phyloP scores from a whole-genome alignment of 2,888 invertebrate genomes.

The Dorcus parallelipipedus region DNA sequence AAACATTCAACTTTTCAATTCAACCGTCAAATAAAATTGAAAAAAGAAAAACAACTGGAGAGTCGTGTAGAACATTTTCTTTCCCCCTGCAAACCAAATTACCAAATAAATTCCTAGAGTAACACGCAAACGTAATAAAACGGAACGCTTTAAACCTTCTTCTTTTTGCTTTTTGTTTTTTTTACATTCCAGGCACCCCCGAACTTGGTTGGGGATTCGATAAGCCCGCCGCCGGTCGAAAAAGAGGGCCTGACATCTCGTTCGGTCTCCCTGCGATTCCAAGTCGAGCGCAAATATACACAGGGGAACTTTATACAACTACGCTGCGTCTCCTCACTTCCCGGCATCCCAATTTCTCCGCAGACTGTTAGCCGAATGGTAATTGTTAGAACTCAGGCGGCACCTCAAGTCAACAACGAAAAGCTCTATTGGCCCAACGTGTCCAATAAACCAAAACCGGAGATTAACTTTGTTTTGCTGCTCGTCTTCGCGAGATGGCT shows the following conservation, averaged over 20 bases:
- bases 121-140: slow-evolving; percentile 9
- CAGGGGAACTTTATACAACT: slow-evolving; percentile 32
- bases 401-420: slow-evolving; percentile 35
- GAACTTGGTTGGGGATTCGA: slow-evolving; percentile 29
- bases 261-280: slow-evolving; percentile 31
- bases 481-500: neutral
- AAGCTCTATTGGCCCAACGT: slow-evolving; percentile 33
- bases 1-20: neutral
- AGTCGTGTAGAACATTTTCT: neutral
- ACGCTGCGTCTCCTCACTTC: slow-evolving; percentile 36
- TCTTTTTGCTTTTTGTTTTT: neutral
- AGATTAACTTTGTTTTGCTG: slow-evolving; percentile 8
- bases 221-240: slow-evolving; percentile 28
- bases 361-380: slow-evolving; percentile 28
- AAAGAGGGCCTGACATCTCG: slow-evolving; percentile 30
- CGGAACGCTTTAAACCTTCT: slow-evolving; percentile 10
- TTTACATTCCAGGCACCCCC: slow-evolving; percentile 31
- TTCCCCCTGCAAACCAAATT: slow-evolving; percentile 2
- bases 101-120: slow-evolving; percentile 9
- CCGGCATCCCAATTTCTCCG: slow-evolving; percentile 34
- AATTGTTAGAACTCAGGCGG: slow-evolving; percentile 25
- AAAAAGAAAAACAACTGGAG: neutral
- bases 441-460: slow-evolving; percentile 15
- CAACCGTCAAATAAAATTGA: neutral
- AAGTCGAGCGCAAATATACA: slow-evolving; percentile 33